phyloP scores from a whole-genome alignment of 2,888 invertebrate species.

The Unio delphinus region DNA sequence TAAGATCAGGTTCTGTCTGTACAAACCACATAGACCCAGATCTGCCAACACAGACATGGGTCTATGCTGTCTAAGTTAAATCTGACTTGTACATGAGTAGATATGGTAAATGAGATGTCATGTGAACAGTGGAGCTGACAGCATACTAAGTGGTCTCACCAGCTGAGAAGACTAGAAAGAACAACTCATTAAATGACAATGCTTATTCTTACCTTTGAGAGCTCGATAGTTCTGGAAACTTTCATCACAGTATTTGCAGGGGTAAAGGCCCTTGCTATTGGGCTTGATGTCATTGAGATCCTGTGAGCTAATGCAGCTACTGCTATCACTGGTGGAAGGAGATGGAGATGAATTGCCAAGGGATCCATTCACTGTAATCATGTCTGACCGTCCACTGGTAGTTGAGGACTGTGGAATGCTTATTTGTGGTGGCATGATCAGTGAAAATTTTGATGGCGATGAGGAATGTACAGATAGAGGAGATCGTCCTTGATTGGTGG shows the following conservation, averaged over 20 bases:
- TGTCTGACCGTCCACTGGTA: neutral
- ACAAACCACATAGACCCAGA: too few species aligned
- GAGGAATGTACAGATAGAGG: conserved; percentile 5
- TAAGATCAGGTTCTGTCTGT: too few species aligned
- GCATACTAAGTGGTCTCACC: too few species aligned
- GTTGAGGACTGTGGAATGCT: conserved; percentile 8
- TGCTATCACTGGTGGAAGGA: conserved; percentile 16
- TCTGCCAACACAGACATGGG: too few species aligned
- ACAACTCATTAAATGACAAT: too few species aligned
- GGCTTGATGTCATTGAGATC: conserved; percentile 29
- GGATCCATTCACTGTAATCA: too few species aligned
- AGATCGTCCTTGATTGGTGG: conserved; percentile 6
- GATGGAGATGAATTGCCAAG: conserved; percentile 4
- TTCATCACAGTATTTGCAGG: conserved; percentile 89
- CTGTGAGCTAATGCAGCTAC: conserved; percentile 16
- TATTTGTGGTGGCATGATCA: conserved; percentile 1
- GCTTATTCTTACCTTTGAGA: conserved; percentile 79
- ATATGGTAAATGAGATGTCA: too few species aligned
- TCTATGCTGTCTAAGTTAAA: too few species aligned
- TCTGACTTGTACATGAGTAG: too few species aligned
- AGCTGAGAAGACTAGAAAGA: too few species aligned
- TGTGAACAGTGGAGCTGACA: too few species aligned
- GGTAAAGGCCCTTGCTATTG: conserved; percentile 80
- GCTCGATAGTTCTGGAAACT: conserved; percentile 91
- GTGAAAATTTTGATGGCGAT: conserved; percentile 17